These are phyloP conservation scores for Mirza zaza DNA, from an alignment of 2,113 vertebrate genomes.

Conservation along the genomic window DNA sequence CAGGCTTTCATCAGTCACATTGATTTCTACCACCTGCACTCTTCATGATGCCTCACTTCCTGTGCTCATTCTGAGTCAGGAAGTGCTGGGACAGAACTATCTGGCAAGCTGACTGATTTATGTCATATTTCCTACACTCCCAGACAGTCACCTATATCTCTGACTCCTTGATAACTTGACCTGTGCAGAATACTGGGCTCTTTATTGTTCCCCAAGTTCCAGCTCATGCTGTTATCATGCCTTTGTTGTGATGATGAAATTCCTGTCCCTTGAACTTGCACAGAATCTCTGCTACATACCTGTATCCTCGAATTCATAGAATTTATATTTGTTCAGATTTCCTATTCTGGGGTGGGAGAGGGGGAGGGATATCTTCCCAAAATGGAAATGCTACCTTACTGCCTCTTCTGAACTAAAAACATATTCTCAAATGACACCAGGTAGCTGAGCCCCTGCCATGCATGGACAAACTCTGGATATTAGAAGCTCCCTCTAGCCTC, in stretches of 20 bases:
- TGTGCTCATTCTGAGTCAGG: slow-evolving; percentile 4
- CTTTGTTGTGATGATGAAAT: background rate
- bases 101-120: slow-evolving; percentile 47
- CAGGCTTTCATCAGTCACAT: background rate
- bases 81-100: background rate
- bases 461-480: background rate
- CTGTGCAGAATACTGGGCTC: background rate
- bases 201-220: background rate
- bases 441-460: background rate
- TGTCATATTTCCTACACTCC: background rate
- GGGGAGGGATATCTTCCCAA: background rate
- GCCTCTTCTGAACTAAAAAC: background rate
- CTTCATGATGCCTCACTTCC: background rate
- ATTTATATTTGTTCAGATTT: background rate
- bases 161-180: background rate
- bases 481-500: background rate
- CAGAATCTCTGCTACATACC: background rate
- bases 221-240: background rate
- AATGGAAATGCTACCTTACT: background rate
- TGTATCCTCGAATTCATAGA: background rate
- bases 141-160: background rate
- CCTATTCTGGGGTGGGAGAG: background rate
- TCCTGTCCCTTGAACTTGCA: background rate
- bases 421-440: background rate
- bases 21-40: background rate